phyloP scores from a whole-genome alignment of 2,113 vertebrate species.

The Hippocampus guttulatus region DNA sequence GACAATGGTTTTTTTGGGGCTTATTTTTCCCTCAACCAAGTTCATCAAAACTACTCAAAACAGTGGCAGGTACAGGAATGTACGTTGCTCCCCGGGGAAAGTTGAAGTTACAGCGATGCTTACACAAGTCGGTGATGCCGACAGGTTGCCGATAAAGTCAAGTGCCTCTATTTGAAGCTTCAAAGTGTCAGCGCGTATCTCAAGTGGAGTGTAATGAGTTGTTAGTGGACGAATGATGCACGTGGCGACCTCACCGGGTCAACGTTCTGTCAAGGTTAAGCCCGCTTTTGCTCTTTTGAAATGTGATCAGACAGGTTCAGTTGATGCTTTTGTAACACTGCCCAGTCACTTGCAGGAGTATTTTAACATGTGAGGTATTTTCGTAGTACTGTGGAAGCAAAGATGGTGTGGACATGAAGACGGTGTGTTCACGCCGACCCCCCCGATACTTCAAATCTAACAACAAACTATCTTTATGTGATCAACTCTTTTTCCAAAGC shows the following conservation, averaged over 20 bases:
- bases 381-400: too few species aligned
- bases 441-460: too few species aligned
- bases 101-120: background rate
- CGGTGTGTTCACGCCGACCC: too few species aligned
- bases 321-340: too few species aligned
- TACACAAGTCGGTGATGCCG: conserved; percentile 36
- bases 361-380: too few species aligned
- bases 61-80: background rate
- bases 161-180: conserved; percentile 59
- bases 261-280: conserved; percentile 11
- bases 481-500: too few species aligned
- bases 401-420: too few species aligned
- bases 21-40: background rate
- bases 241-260: conserved; percentile 30
- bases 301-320: background rate
- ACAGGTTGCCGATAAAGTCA: conserved; percentile 61
- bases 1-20: background rate
- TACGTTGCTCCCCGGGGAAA: background rate
- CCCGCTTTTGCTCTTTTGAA: background rate
- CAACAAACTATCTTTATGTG: too few species aligned
- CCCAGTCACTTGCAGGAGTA: too few species aligned
- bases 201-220: conserved; percentile 40
- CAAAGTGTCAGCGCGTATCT: conserved; percentile 52
- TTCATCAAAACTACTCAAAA: background rate
- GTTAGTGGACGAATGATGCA: conserved; percentile 42